Evolutionary conservation across 2,888 invertebrate genomes (phyloP).

Genomic region (Acleris laterana): DNA sequence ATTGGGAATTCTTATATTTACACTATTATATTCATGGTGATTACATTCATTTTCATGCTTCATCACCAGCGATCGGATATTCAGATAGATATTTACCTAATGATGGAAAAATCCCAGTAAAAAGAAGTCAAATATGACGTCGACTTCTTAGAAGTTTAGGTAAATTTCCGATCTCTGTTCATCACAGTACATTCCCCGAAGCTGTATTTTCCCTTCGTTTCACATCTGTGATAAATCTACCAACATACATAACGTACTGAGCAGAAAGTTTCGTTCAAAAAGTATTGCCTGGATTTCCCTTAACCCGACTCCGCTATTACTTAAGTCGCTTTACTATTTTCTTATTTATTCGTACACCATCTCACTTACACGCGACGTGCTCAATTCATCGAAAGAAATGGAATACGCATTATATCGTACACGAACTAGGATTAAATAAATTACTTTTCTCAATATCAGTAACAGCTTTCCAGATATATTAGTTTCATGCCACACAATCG

Average conservation of each 20-base stretch:
- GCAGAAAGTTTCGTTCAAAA: not conserved
- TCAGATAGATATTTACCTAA: too few relatives aligned
- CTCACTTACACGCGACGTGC: not conserved
- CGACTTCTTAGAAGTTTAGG: too few relatives aligned
- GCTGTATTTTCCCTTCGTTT: too few relatives aligned
- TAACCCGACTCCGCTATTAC: not conserved
- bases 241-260: not conserved
- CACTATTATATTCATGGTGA: too few relatives aligned
- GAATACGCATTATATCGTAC: slow-evolving; percentile 1
- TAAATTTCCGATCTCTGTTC: too few relatives aligned
- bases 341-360: not conserved
- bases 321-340: not conserved
- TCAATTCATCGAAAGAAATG: slow-evolving; percentile 7
- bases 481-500: slow-evolving; percentile 17
- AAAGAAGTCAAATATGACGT: too few relatives aligned
- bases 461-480: slow-evolving; percentile 23
- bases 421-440: slow-evolving; percentile 17
- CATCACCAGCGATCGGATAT: too few relatives aligned
- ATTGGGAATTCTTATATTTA: too few relatives aligned
- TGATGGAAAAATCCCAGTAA: too few relatives aligned
- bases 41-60: too few relatives aligned
- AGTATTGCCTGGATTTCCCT: not conserved
- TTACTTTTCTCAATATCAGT: slow-evolving; percentile 28
- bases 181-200: too few relatives aligned
- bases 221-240: not conserved